Evolutionary conservation across 2,888 invertebrate species (phyloP).

Genomic region (Apamea crenata): DNA sequence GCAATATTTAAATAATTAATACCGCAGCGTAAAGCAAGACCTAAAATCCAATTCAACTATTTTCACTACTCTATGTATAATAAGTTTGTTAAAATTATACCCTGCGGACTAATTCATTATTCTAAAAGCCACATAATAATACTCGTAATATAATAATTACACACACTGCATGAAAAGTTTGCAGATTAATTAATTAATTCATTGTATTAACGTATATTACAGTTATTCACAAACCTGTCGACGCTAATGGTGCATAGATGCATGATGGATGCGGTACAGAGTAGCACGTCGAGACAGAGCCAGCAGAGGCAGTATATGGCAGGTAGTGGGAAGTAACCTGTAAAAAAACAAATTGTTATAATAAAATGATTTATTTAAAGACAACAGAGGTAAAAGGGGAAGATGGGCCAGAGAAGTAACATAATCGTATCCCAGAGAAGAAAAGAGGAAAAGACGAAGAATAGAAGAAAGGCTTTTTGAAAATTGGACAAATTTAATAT

Average conservation of each 20-base stretch:
- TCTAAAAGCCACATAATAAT: conserved; percentile 2
- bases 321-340: conserved; percentile 95
- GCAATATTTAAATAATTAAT: too few species aligned
- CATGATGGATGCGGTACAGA: conserved; percentile 99
- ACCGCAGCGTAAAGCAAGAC: too few species aligned
- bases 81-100: background rate
- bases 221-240: conserved; percentile 91
- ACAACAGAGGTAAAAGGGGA: too few species aligned
- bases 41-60: background rate
- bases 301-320: conserved; percentile 97
- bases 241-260: conserved; percentile 99
- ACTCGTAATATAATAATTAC: background rate
- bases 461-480: too few species aligned
- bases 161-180: background rate
- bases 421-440: too few species aligned
- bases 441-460: too few species aligned
- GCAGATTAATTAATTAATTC: background rate
- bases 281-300: conserved; percentile 98
- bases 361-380: background rate
- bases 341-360: conserved; percentile 51
- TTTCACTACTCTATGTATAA: background rate
- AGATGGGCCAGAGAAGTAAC: too few species aligned
- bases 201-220: background rate
- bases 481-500: too few species aligned
- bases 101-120: background rate